A percentile compares a stretch with the other conserved stretches of the same genome.
These are phyloP conservation scores for Trachymyrmex septentrionalis DNA, from an alignment of 1,140 invertebrate species.

Conservation along the genomic window DNA sequence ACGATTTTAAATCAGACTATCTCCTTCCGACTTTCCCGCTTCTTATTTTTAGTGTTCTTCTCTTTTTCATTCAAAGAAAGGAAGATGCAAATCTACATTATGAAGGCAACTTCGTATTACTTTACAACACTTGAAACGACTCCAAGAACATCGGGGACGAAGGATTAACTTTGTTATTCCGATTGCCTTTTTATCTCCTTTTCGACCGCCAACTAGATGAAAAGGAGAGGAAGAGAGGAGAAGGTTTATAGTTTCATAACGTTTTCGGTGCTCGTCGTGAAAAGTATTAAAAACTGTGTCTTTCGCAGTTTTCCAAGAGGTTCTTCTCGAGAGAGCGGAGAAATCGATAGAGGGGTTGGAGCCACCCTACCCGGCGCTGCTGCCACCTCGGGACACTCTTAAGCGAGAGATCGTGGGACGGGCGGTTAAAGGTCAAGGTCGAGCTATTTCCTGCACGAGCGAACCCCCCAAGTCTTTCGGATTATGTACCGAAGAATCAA, in stretches of 20 bases:
- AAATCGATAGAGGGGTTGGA: slow-evolving; percentile 71
- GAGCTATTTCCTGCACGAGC: slow-evolving; percentile 82
- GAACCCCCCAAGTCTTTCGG: slow-evolving; percentile 74
- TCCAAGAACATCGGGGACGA: slow-evolving; percentile 23
- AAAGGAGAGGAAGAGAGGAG: not conserved
- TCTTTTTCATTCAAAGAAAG: not conserved
- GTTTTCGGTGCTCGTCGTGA: slow-evolving; percentile 7
- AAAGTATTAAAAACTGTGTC: slow-evolving; percentile 56
- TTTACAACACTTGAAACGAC: slow-evolving; percentile 44
- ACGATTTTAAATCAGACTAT: slow-evolving; percentile 1
- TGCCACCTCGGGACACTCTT: slow-evolving; percentile 74
- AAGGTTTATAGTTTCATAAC: slow-evolving; percentile 56
- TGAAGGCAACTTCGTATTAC: slow-evolving; percentile 27
- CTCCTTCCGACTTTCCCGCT: not conserved
- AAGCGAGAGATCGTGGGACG: slow-evolving; percentile 78
- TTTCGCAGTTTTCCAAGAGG: slow-evolving; percentile 41
- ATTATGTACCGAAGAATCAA: slow-evolving; percentile 51
- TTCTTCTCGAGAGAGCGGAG: slow-evolving; percentile 24
- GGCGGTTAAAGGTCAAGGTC: slow-evolving; percentile 83
- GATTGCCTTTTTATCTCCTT: slow-evolving; percentile 22
- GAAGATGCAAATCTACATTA: slow-evolving; percentile 35
- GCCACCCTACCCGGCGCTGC: slow-evolving; percentile 55
- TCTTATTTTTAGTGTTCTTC: not conserved
- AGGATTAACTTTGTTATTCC: slow-evolving; percentile 42
- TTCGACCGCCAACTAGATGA: not conserved